Base-by-base conservation (phyloP, 2,888 invertebrate species). In the Liposcelis brunnea region DNA sequence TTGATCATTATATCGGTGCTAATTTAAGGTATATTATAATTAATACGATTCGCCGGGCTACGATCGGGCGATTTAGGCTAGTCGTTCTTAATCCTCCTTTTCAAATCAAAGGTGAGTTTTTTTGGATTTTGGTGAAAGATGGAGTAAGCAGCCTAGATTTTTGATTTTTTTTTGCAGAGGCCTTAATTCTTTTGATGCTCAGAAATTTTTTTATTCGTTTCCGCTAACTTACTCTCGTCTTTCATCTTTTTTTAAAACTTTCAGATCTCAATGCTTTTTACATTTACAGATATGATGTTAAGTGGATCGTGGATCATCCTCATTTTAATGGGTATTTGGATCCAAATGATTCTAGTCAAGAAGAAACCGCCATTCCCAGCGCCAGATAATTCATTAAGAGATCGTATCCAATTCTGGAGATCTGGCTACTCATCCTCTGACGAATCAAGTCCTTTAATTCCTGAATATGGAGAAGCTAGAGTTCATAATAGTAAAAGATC, bases 1-100 rank as follows among this genome's bases (percentile, higher is more conserved):
- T 80, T 10, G 81, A 80, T 61, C 71, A 72, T 55, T 77, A 71
- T 54, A 50, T 72, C 49, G 76, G 75, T 18, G 71, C 76, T 26
- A 74, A 71, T 60, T 60, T 83, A 52, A 75, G 75, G 53, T 80
- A 75, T 56, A 75, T 82, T 31, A 53, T 80, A 2, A 64, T 80
- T 15, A 81, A 81, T 55, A 65, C 71, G 0, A 57, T 78, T n/a
- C 63, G 80, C 50, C 68, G 81, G 50, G 71, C 73, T 0, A 68
- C 70, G 0, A 69, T 76, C 8, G 55, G 64, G 0, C 61, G 67
- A n/a, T 81, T 77, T 53, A 65, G 69, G 42, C 56, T 59, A 14
- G 79, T 75, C 16, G 61, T 72, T 16, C 58, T 77, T 42, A 62
- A 69, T 51, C 72, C 75, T 15, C 77, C 78, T 1, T 74, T 67